Base-by-base conservation (phyloP, 1,140 invertebrate genomes). In the Procambarus virginalis region DNA sequence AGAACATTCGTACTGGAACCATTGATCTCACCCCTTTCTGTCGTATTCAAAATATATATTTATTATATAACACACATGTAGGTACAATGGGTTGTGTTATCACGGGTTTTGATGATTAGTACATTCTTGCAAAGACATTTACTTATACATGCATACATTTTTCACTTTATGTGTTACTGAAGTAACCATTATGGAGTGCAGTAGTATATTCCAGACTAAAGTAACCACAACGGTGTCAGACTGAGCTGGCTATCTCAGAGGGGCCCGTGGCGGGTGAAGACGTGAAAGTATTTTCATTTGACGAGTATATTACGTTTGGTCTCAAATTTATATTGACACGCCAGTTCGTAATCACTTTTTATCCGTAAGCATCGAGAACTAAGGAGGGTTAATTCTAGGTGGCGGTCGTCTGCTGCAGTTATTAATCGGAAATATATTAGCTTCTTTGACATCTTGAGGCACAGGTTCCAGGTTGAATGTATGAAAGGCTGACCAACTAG, bases 371-470 rank as follows among this genome's bases (percentile, higher is more conserved):
- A 70, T 79, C 76, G 55, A 48, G 58, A 79, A 34, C 58, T 86
- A 79, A 86, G 75, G 73, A 79, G 75, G 20, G 76, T 79, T 86
- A 86, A 86, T 86, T 86, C 76, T 64, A 79, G 84, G 76, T 78
- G 75, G n/a, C n/a, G 22, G 46, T 86, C 75, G 45, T 34, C 76
- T n/a, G 55, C 58, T 64, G 81, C 14, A 46, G 68, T 77, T 64
- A 77, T 89, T 77, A n/a, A 82, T 82, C 79, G n/a, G 75, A 64
- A 89, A 89, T 89, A 77, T 82, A 89, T 89, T 60, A 77, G 46
- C 55, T 60, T 55, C 49, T 83, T 83, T 89, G 87, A 89, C 87
- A 89, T 83, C 49, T 49, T 64, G 20, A 73, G 68, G n/a, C 68
- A 73, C n/a, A 22, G 68, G 68, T 73, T 73, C 6, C 68, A 34